Evolutionary conservation across 2,888 invertebrate species (phyloP).

Genomic region (Cephus pulcher): DNA sequence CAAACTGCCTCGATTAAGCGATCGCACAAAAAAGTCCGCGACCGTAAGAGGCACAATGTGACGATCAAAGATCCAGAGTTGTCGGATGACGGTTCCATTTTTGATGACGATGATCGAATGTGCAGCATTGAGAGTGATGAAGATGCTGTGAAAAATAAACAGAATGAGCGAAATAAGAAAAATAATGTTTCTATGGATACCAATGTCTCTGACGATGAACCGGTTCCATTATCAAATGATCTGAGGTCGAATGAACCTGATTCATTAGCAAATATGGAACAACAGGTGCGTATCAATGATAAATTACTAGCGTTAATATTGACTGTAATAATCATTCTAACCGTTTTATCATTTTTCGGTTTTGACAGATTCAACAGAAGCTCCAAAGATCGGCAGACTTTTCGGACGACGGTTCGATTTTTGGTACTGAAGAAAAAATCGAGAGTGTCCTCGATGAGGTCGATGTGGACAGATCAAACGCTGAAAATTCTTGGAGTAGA

Average conservation of each 20-base stretch:
- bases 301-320: background rate
- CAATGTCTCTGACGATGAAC: slow-evolving; percentile 9
- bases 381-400: slow-evolving; percentile 6
- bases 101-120: slow-evolving; percentile 44
- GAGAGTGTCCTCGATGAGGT: slow-evolving; percentile 13
- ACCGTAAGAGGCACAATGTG: slow-evolving; percentile 28
- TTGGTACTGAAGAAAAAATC: slow-evolving; percentile 28
- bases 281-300: background rate
- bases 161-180: slow-evolving; percentile 16
- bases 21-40: slow-evolving; percentile 51
- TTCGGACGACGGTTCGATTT: slow-evolving; percentile 32
- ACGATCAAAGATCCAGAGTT: slow-evolving; percentile 33
- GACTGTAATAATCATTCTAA: background rate
- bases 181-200: slow-evolving; percentile 2
- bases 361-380: background rate
- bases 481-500: slow-evolving; percentile 6
- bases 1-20: slow-evolving; percentile 56
- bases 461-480: slow-evolving; percentile 6
- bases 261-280: background rate
- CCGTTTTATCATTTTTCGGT: background rate
- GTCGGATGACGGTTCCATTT: slow-evolving; percentile 58
- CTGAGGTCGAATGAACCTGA: background rate
- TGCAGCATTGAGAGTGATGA: slow-evolving; percentile 16
- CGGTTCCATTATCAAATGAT: background rate
- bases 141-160: slow-evolving; percentile 9